phyloP scores from a whole-genome alignment of 23 tunicate species.

The Styela plicata region DNA sequence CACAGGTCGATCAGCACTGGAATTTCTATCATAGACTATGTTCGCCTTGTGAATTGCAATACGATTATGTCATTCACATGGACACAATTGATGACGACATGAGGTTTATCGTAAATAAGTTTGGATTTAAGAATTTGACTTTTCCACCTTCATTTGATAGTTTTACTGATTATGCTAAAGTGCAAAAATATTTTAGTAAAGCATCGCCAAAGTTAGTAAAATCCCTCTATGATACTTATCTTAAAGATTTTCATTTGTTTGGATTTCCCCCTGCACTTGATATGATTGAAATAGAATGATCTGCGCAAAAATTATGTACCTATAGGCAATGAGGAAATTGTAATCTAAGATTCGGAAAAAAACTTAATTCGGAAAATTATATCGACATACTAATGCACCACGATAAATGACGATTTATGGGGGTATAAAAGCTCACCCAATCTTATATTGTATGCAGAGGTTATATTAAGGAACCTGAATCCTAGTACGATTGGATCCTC shows the following conservation, averaged over 20 bases:
- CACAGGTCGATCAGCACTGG: constrained; percentile 49
- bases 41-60: constrained; percentile 59
- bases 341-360: too few relatives aligned
- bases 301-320: too few relatives aligned
- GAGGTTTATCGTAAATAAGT: neutral
- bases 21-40: constrained; percentile 42
- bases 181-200: constrained; percentile 17
- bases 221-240: constrained; percentile 39
- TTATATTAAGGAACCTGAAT: too few relatives aligned
- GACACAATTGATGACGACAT: constrained; percentile 50
- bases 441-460: too few relatives aligned
- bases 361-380: too few relatives aligned
- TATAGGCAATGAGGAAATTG: too few relatives aligned
- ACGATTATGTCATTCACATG: constrained; percentile 51
- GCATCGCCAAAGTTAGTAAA: constrained; percentile 39
- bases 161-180: constrained; percentile 9
- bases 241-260: constrained; percentile 41
- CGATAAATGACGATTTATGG: too few relatives aligned
- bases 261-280: too few relatives aligned
- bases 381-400: too few relatives aligned
- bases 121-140: constrained; percentile 5
- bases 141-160: constrained; percentile 20
- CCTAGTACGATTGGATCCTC: too few relatives aligned
- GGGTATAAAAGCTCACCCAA: too few relatives aligned
- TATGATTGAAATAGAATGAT: too few relatives aligned